Percentiles rank a stretch among this genome's conserved stretches.
Conservation (phyloP, 2,888 invertebrate genomes). For the Drosophila prolongata region DNA sequence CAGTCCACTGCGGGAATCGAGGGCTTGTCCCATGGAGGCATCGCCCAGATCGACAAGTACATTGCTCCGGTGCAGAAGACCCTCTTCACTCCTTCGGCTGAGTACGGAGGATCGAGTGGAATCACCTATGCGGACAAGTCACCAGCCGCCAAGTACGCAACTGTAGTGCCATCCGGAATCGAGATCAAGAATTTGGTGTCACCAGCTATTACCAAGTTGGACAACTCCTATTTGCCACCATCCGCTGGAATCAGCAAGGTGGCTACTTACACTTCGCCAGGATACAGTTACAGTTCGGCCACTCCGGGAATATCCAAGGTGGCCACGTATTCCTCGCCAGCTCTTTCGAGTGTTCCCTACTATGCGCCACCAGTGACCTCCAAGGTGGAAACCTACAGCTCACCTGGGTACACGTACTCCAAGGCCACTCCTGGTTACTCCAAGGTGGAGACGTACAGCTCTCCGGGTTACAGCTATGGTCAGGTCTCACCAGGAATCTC, state of each 20-base stretch:
- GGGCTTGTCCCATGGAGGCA: conserved; percentile 68
- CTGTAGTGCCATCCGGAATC: conserved; percentile 85
- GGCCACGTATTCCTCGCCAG: conserved; percentile 62
- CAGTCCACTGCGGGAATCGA: conserved; percentile 78
- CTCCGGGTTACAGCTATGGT: conserved; percentile 67
- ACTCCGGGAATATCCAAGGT: conserved; percentile 69
- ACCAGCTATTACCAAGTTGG: conserved; percentile 80
- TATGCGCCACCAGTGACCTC: conserved; percentile 82
- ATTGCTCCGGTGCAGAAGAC: conserved; percentile 73
- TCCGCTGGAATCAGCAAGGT: conserved; percentile 53
- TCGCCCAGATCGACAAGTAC: conserved; percentile 70
- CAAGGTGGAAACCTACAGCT: conserved; percentile 80
- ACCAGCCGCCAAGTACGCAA: conserved; percentile 83
- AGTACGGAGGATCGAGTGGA: conserved; percentile 76
- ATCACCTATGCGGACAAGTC: conserved; percentile 83
- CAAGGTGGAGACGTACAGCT: conserved; percentile 73
- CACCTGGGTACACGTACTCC: conserved; percentile 85
- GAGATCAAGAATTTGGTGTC: conserved; percentile 86
- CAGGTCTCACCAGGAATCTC: conserved; percentile 54
- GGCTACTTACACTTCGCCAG: conserved; percentile 72
- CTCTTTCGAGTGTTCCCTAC: conserved; percentile 48
- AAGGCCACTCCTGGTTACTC: conserved; percentile 71
- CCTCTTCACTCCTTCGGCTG: conserved; percentile 78
- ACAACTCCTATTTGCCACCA: conserved; percentile 45
- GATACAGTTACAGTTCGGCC: conserved; percentile 74